These are phyloP conservation scores for Limnephilus auricula DNA, from an alignment of 2,888 invertebrate genomes.

Conservation along the genomic window DNA sequence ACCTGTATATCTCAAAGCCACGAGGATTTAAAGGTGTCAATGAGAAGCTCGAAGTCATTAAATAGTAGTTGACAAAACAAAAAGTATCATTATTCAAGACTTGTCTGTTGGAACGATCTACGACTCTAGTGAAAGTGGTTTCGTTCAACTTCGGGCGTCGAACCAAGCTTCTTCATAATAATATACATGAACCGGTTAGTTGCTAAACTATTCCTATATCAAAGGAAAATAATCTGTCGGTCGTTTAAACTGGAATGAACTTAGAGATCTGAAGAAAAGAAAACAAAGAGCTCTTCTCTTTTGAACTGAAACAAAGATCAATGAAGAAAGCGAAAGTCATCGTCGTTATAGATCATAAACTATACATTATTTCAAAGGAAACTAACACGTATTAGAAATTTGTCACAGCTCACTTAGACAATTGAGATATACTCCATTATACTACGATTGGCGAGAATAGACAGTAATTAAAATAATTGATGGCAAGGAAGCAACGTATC, in stretches of 20 bases:
- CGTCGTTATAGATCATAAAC: neutral
- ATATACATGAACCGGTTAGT: slow-evolving; percentile 35
- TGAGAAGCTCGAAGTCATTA: neutral
- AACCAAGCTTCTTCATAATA: slow-evolving; percentile 44
- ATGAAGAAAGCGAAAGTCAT: neutral
- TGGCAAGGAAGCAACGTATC: neutral
- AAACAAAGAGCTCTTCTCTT: neutral
- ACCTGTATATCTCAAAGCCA: neutral
- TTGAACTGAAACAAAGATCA: neutral
- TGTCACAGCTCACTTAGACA: neutral
- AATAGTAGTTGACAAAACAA: neutral
- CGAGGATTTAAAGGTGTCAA: neutral
- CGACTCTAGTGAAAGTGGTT: slow-evolving; percentile 42
- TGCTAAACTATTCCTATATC: slow-evolving; percentile 28
- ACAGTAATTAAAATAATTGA: neutral
- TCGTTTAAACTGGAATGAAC: neutral
- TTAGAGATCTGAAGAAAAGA: neutral
- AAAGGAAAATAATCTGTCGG: neutral
- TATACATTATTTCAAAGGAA: neutral
- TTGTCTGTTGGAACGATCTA: neutral
- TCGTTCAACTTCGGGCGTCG: slow-evolving; percentile 36
- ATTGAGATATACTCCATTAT: neutral
- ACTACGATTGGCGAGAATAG: neutral
- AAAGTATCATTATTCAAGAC: slow-evolving; percentile 20
- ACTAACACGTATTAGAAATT: neutral